Percentiles rank a stretch among this genome's conserved stretches.
Conservation (phyloP, 23 tunicate genomes). For the Trididemnum nubilum region DNA sequence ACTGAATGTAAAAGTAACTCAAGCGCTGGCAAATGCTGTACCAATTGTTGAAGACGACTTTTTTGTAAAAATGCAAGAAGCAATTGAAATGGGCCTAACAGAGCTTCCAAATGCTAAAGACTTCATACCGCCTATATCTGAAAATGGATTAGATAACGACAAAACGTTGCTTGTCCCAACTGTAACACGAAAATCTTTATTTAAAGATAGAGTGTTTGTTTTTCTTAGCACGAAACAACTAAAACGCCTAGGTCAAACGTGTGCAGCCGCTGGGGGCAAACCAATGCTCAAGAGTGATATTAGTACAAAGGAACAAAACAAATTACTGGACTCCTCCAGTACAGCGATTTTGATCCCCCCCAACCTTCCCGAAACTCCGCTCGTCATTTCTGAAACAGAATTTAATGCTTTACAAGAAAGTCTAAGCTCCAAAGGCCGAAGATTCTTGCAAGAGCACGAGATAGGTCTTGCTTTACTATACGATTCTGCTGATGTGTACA, state of each 20-base stretch:
- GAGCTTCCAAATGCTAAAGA: conserved; percentile 10
- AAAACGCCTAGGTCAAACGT: conserved; percentile 31
- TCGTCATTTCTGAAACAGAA: background rate
- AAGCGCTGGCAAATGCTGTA: conserved; percentile 54
- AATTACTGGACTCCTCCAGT: background rate
- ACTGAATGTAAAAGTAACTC: conserved; percentile 57
- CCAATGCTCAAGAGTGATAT: background rate
- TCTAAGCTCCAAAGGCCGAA: background rate
- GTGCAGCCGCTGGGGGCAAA: conserved; percentile 44
- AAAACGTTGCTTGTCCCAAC: conserved; percentile 31
- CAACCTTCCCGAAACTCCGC: background rate
- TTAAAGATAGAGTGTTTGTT: conserved; percentile 46
- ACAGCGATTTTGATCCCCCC: background rate
- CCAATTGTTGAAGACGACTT: conserved; percentile 43
- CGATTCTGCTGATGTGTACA: conserved; percentile 56
- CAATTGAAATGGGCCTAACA: background rate
- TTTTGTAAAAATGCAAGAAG: conserved; percentile 14
- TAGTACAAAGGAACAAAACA: background rate
- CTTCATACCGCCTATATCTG: conserved; percentile 54
- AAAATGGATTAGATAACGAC: conserved; percentile 45
- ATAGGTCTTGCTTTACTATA: conserved; percentile 71
- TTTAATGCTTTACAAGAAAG: conserved; percentile 10
- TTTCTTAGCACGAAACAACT: conserved; percentile 54
- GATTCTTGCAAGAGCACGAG: conserved; percentile 73
- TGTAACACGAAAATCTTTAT: conserved; percentile 22